Evolutionary conservation across 2,797 vertebrate genomes (phyloP).

Genomic region (Anguilla obscura): DNA sequence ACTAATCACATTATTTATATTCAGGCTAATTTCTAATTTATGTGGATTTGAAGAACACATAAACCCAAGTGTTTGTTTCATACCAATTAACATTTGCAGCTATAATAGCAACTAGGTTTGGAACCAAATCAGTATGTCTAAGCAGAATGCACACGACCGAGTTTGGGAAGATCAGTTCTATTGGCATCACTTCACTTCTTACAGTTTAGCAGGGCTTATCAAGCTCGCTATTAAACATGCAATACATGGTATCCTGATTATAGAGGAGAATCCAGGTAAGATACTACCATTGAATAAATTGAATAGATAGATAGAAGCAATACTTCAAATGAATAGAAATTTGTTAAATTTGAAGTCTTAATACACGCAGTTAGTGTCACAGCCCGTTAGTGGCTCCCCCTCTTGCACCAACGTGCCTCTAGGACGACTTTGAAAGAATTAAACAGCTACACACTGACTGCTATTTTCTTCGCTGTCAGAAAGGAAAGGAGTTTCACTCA

Average conservation of each 20-base stretch:
- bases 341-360: not conserved
- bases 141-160: not conserved
- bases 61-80: not conserved
- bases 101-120: not conserved
- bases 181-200: too few relatives aligned
- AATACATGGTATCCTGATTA: not conserved
- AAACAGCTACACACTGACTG: not conserved
- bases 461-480: too few relatives aligned
- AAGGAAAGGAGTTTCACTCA: not conserved
- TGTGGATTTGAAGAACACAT: not conserved
- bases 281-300: not conserved
- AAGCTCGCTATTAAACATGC: not conserved
- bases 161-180: not conserved
- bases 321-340: not conserved
- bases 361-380: not conserved
- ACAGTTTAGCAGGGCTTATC: not conserved
- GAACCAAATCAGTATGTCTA: too few relatives aligned
- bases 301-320: not conserved
- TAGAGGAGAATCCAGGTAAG: not conserved
- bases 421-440: too few relatives aligned
- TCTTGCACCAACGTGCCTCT: not conserved
- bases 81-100: not conserved
- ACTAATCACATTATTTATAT: not conserved
- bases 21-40: not conserved
- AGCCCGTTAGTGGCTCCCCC: not conserved